phyloP scores from a whole-genome alignment of 2,113 vertebrate genomes.

The Strigops habroptila region DNA sequence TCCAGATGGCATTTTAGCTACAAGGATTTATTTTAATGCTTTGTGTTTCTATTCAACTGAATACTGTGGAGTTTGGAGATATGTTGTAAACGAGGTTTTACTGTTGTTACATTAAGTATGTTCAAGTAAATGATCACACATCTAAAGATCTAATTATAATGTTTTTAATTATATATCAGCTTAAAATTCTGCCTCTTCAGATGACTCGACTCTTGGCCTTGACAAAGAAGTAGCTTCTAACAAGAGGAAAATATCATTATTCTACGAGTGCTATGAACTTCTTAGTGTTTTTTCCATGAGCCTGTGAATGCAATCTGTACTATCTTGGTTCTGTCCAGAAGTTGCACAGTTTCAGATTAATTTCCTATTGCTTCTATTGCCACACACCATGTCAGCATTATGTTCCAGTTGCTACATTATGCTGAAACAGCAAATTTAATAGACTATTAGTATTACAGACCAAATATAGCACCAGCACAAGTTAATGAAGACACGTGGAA shows the following conservation, averaged over 20 bases:
- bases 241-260: background rate
- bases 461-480: background rate
- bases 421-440: background rate
- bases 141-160: background rate
- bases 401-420: background rate
- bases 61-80: background rate
- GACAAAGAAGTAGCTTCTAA: background rate
- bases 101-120: background rate
- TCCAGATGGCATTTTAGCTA: background rate
- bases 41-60: background rate
- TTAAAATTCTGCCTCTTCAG: background rate
- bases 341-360: background rate
- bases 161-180: background rate
- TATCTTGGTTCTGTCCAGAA: background rate
- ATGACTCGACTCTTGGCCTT: background rate
- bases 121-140: background rate
- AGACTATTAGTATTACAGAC: background rate
- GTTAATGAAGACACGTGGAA: background rate
- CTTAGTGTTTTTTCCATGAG: background rate
- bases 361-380: background rate
- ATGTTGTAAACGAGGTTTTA: background rate
- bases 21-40: background rate
- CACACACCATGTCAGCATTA: background rate
- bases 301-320: background rate
- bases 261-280: background rate